Base-by-base conservation (phyloP, 1,140 invertebrate genomes). In the Maniola jurtina region DNA sequence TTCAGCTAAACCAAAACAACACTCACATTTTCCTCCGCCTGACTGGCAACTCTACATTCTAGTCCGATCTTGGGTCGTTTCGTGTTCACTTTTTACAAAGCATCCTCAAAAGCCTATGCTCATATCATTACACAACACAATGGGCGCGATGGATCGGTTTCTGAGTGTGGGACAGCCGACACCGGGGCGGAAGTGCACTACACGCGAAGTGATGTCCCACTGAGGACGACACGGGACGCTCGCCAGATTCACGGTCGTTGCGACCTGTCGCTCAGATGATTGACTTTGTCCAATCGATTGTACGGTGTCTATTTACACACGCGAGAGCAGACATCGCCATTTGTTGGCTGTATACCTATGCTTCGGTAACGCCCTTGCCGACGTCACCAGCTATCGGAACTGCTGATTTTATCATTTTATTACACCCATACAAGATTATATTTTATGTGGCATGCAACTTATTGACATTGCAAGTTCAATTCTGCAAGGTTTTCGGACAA, bases 251-350 rank as follows among this genome's bases (percentile, higher is more conserved):
- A 90, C 86, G 88, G 88, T 88, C 86, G 86, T 76, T 48, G 71
- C 80, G 84, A 88, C 81, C 85, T 83, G 79, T 70, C 78, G 74
- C 73, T 73, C 85, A 81, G 75, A 87, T 83, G 87, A 88, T 86
- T 84, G 80, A 86, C 83, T 88, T 82, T 83, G 83, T 82, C 87
- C 84, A 86, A 88, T 90, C 84, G 87, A 89, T 89, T 89, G 82
- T 85, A 77, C 79, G 73, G 77, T 79, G 75, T 76, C 77, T 83
- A 84, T 82, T 80, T 79, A 80, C 79, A 77, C 72, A 76, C 73
- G 69, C 70, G 64, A 68, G 64, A 73, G 67, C 78, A 64, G 72
- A 71, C 76, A 66, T 69, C 60, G 76, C 65, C 66, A 68, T 77
- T 80, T 83, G 72, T 77, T 73, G 60, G 66, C 50, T 67, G 50